phyloP scores from a whole-genome alignment of 2,113 vertebrate species.

The Hystrix cristata region DNA sequence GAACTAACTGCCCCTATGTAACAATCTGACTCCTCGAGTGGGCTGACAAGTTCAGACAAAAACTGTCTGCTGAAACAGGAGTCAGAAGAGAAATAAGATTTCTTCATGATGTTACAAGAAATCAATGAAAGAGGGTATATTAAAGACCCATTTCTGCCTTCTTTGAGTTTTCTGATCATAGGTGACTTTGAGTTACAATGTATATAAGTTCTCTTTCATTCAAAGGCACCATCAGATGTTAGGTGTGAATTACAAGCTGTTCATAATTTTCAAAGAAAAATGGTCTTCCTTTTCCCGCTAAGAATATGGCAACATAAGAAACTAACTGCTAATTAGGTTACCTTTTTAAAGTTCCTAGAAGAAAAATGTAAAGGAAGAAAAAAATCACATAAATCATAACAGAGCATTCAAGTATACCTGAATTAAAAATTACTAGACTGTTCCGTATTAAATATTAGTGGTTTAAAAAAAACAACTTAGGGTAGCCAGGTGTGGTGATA shows the following conservation, averaged over 20 bases:
- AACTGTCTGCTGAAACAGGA: constrained; percentile 12
- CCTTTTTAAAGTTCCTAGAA: constrained; percentile 54
- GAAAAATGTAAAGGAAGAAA: not conserved
- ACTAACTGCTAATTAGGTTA: not conserved
- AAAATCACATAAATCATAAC: not conserved
- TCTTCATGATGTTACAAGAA: not conserved
- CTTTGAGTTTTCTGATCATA: not conserved
- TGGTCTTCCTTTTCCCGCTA: not conserved
- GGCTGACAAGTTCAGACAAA: not conserved
- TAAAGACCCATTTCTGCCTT: not conserved
- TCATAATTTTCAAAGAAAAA: not conserved
- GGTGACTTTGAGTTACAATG: not conserved
- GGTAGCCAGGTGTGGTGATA: too few relatives aligned
- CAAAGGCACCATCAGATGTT: not conserved
- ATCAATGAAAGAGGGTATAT: not conserved
- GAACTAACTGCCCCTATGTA: not conserved
- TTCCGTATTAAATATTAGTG: not conserved
- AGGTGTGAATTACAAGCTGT: constrained; percentile 1
- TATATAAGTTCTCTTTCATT: not conserved
- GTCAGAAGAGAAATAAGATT: not conserved
- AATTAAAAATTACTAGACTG: not conserved
- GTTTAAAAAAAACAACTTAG: too few relatives aligned
- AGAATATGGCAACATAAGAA: not conserved
- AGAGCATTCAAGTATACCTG: not conserved
- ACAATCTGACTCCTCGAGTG: not conserved